These are phyloP conservation scores for Drosophila mulleri DNA, from an alignment of 2,888 invertebrate species.

Conservation along the genomic window DNA sequence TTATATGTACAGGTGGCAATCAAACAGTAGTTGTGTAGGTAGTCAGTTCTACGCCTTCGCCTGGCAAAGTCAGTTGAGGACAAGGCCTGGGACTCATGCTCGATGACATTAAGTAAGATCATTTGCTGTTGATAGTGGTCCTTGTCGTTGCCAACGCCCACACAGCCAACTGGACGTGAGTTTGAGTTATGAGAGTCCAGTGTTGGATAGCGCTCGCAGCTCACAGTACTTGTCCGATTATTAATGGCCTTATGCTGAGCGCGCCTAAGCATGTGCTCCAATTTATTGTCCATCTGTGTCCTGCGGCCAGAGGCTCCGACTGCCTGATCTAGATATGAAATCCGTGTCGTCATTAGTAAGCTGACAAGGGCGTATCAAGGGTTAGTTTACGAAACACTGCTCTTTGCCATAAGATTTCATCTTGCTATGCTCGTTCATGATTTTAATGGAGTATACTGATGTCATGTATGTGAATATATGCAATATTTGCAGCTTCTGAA, in stretches of 20 bases:
- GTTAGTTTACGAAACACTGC: slow-evolving; percentile 55
- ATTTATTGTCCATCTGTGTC: slow-evolving; percentile 48
- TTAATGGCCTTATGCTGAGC: slow-evolving; percentile 65
- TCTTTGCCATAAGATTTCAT: slow-evolving; percentile 25
- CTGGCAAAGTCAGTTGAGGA: slow-evolving; percentile 28
- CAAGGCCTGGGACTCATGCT: not conserved
- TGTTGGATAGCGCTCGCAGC: slow-evolving; percentile 5
- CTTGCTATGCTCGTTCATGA: slow-evolving; percentile 1
- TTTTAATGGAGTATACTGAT: not conserved
- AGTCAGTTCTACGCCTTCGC: slow-evolving; percentile 60
- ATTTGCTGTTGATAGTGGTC: slow-evolving; percentile 58
- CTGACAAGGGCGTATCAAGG: slow-evolving; percentile 57
- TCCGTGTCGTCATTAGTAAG: slow-evolving; percentile 80
- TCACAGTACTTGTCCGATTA: slow-evolving; percentile 34
- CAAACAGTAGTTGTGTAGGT: slow-evolving; percentile 65
- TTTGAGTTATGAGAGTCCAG: slow-evolving; percentile 38
- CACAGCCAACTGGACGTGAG: slow-evolving; percentile 20
- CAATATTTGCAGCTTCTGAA: not conserved
- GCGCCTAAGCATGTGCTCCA: slow-evolving; percentile 80
- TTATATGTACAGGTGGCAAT: slow-evolving; percentile 22
- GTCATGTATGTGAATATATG: too few species aligned
- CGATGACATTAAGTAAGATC: slow-evolving; percentile 51
- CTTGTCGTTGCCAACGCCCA: slow-evolving; percentile 41
- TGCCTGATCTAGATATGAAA: slow-evolving; percentile 70
- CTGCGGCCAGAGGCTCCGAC: too few species aligned